phyloP scores from a whole-genome alignment of 2,888 invertebrate genomes.

The Parthenolecanium corni region DNA sequence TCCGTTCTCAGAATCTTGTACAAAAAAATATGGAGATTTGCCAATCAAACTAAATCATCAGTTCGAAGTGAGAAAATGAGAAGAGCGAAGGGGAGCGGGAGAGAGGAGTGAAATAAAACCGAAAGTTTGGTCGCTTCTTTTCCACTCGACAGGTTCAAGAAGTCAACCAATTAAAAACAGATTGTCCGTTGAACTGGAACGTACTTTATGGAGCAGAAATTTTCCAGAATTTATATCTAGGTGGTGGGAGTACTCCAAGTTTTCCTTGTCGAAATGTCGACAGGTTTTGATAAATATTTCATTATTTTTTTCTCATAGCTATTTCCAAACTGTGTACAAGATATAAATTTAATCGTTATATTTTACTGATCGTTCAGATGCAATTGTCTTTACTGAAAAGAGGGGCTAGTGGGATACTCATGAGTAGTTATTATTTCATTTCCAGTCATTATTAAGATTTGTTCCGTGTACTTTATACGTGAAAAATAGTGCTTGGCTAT shows the following conservation, averaged over 20 bases:
- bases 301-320: neutral
- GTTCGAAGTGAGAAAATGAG: neutral
- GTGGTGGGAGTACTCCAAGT: constrained; percentile 2
- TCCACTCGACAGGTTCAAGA: neutral
- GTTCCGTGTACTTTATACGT: too few relatives aligned
- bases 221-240: neutral
- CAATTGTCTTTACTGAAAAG: too few relatives aligned
- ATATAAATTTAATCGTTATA: too few relatives aligned
- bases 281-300: too few relatives aligned
- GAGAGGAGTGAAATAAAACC: too few relatives aligned
- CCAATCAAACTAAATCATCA: constrained; percentile 9
- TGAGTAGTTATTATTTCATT: too few relatives aligned
- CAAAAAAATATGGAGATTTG: constrained; percentile 8
- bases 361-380: too few relatives aligned
- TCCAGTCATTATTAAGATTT: too few relatives aligned
- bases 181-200: constrained; percentile 22
- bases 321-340: too few relatives aligned
- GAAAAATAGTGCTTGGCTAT: too few relatives aligned
- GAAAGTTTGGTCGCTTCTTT: neutral
- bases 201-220: constrained; percentile 25
- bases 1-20: constrained; percentile 1
- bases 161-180: constrained; percentile 23
- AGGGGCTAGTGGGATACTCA: too few relatives aligned
- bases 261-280: neutral
- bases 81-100: too few relatives aligned